Percentiles rank a stretch among this genome's conserved stretches.
Evolutionary conservation across 2,113 vertebrate genomes (phyloP).

Genomic region (Notothenia rossii): DNA sequence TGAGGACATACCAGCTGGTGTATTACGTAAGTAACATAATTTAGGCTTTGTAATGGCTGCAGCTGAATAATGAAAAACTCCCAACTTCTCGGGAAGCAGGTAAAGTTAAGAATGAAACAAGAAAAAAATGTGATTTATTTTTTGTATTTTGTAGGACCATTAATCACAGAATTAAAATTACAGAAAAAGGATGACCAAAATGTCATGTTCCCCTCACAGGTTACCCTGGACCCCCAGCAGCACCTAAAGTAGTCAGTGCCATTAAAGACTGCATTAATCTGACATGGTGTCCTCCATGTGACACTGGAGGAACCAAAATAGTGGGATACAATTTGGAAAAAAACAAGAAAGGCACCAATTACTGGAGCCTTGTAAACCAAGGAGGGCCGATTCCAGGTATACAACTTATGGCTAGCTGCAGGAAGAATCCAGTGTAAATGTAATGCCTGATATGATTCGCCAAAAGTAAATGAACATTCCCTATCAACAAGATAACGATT

Average conservation of each 20-base stretch:
- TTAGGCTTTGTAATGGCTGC: background rate
- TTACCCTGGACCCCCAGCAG: conserved; percentile 84
- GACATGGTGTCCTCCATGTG: conserved; percentile 85
- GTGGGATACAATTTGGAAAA: conserved; percentile 91
- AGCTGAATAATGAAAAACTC: background rate
- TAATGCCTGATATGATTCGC: background rate
- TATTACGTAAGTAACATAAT: conserved; percentile 81
- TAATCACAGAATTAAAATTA: background rate
- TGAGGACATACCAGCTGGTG: conserved; percentile 84
- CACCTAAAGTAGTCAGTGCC: conserved; percentile 85
- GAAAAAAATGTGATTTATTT: background rate
- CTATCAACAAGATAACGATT: background rate
- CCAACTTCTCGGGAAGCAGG: background rate
- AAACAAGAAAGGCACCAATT: conserved; percentile 88
- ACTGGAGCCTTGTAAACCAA: conserved; percentile 87
- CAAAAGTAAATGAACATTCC: background rate
- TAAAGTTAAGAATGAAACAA: background rate
- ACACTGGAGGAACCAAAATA: conserved; percentile 84
- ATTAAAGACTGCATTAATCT: conserved; percentile 86
- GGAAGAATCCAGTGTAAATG: conserved; percentile 1
- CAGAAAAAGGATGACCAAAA: background rate
- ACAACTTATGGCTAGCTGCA: background rate
- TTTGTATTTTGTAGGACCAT: background rate
- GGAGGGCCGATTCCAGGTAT: conserved; percentile 84
- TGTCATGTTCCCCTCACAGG: conserved; percentile 69